Percentiles rank a stretch among this genome's conserved stretches.
These are phyloP conservation scores for Polymixis flavicincta DNA, from an alignment of 2,888 invertebrate species.

Conservation along the genomic window DNA sequence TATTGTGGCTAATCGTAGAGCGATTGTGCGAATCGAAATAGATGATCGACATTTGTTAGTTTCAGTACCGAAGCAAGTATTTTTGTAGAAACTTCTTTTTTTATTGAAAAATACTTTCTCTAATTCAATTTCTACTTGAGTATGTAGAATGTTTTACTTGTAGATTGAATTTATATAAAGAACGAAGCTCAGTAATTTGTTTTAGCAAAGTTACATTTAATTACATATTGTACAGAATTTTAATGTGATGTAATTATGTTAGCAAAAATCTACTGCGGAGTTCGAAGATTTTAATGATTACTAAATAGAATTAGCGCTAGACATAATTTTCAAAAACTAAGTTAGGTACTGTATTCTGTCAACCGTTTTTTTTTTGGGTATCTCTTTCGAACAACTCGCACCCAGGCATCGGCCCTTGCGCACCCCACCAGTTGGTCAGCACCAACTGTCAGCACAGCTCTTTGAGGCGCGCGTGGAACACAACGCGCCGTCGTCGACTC, in stretches of 20 bases:
- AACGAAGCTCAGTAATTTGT: not conserved
- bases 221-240: not conserved
- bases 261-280: slow-evolving; percentile 1
- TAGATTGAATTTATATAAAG: slow-evolving; percentile 5
- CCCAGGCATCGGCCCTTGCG: too few relatives aligned
- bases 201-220: slow-evolving; percentile 11
- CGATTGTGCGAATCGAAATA: slow-evolving; percentile 20
- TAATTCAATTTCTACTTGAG: not conserved
- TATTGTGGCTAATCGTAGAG: not conserved
- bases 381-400: too few relatives aligned
- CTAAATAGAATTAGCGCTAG: not conserved
- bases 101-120: slow-evolving; percentile 19
- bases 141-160: not conserved
- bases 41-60: slow-evolving; percentile 25
- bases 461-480: too few relatives aligned
- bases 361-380: too few relatives aligned
- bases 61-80: slow-evolving; percentile 27
- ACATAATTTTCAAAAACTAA: not conserved
- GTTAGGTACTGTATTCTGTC: not conserved
- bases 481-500: too few relatives aligned
- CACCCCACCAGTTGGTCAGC: too few relatives aligned
- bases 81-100: slow-evolving; percentile 5
- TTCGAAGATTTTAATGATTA: slow-evolving; percentile 20
- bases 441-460: too few relatives aligned
- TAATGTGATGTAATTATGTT: slow-evolving; percentile 14